These are phyloP conservation scores for Rattus norvegicus DNA, from an alignment of 2,113 vertebrate genomes.

Conservation along the genomic window GRCr8 NC_086024.1:9254001-9254500, in stretches of 20 bases:
- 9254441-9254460: background rate
- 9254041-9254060: conserved; percentile 40
- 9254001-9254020: conserved; percentile 44
- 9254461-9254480: background rate
- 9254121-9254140: conserved; percentile 10
- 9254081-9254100: conserved; percentile 1
- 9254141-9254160: background rate
- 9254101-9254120: background rate
- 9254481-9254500: background rate
- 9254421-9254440: background rate
- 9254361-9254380: background rate
- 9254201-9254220: background rate
- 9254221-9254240: background rate
- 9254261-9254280: background rate
- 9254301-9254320: background rate
- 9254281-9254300: background rate
- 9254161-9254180: background rate
- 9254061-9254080: conserved; percentile 24
- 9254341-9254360: background rate
- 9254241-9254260: background rate
- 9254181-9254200: conserved; percentile 13
- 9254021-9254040: conserved; percentile 31
- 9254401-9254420: background rate
- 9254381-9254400: background rate
- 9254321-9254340: background rate